Conservation (phyloP, 1,140 invertebrate genomes). For the Drosophila sucinea region DNA sequence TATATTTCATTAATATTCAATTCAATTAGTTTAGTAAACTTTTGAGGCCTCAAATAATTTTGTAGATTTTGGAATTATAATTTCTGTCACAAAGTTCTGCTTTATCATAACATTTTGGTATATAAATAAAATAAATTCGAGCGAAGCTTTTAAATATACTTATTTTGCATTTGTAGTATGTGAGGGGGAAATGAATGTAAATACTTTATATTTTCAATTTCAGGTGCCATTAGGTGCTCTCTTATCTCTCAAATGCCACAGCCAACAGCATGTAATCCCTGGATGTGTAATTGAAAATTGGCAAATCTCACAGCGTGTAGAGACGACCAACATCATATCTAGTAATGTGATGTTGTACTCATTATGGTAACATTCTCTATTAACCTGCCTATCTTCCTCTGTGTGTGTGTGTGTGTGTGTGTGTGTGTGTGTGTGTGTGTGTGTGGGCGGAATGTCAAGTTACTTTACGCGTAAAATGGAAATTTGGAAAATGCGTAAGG, state of each 20-base stretch:
- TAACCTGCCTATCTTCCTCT: constrained; percentile 28
- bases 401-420: not conserved
- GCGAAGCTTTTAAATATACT: not conserved
- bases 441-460: constrained; percentile 40
- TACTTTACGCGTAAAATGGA: constrained; percentile 54
- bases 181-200: not conserved
- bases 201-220: constrained; percentile 9
- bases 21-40: too few relatives aligned
- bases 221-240: constrained; percentile 24
- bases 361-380: constrained; percentile 36
- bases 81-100: too few relatives aligned
- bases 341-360: constrained; percentile 24
- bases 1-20: too few relatives aligned
- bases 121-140: too few relatives aligned
- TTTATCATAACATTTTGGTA: too few relatives aligned
- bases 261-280: constrained; percentile 31
- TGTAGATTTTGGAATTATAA: too few relatives aligned
- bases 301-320: constrained; percentile 19
- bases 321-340: constrained; percentile 4
- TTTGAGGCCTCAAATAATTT: too few relatives aligned
- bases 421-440: not conserved
- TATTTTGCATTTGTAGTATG: not conserved
- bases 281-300: constrained; percentile 48
- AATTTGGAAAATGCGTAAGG: constrained; percentile 65
- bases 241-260: constrained; percentile 43